A percentile compares a stretch with the other conserved stretches of the same genome.
These are phyloP conservation scores for Cydia splendana DNA, from an alignment of 1,140 invertebrate genomes.

Conservation along the genomic window DNA sequence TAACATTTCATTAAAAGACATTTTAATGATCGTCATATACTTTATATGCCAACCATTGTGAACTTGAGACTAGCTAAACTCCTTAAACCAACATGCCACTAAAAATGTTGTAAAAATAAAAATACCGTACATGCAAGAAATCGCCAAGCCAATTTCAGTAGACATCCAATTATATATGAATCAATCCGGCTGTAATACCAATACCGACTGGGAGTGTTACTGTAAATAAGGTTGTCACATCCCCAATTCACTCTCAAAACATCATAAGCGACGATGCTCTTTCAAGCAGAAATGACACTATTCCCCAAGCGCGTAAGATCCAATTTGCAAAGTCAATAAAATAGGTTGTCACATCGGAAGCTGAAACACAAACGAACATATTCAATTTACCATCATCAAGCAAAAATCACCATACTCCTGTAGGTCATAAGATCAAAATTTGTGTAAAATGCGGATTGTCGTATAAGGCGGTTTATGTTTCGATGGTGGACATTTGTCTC, in stretches of 20 bases:
- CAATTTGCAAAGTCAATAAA: not conserved
- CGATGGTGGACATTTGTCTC: conserved; percentile 53
- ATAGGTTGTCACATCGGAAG: not conserved
- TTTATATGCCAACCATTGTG: too few species aligned
- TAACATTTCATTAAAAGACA: too few species aligned
- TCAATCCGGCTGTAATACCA: conserved; percentile 20
- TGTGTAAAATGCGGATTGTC: not conserved
- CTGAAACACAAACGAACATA: not conserved
- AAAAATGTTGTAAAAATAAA: not conserved
- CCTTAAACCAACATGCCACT: not conserved
- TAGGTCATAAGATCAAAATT: not conserved
- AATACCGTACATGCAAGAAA: not conserved
- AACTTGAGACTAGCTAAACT: too few species aligned
- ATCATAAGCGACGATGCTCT: not conserved
- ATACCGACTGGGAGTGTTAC: conserved; percentile 40
- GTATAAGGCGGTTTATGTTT: not conserved
- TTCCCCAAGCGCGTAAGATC: not conserved
- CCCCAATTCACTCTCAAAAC: not conserved
- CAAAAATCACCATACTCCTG: not conserved
- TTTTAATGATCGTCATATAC: too few species aligned
- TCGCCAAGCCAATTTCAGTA: not conserved
- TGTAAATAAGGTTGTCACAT: conserved; percentile 62
- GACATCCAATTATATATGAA: conserved; percentile 20
- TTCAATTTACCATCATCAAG: not conserved
- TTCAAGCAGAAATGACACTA: not conserved